Percentiles rank a stretch among this genome's conserved stretches.
These are phyloP conservation scores for Lacanobia wlatinum DNA, from an alignment of 2,888 invertebrate species.

Conservation along the genomic window DNA sequence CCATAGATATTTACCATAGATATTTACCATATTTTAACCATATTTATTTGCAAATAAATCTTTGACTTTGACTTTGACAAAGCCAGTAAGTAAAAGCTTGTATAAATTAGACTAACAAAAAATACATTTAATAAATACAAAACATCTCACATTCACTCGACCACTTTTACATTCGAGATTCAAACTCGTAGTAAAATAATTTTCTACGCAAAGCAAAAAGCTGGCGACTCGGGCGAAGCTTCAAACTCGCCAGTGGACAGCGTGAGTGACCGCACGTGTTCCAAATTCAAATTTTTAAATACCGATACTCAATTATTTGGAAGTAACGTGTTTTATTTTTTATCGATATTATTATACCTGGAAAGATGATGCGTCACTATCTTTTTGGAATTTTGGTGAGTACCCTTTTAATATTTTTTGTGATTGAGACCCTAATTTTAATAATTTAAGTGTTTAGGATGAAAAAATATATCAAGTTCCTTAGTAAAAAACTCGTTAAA, in stretches of 20 bases:
- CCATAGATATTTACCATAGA: too few relatives aligned
- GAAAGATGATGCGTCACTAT: conserved; percentile 72
- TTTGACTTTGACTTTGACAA: too few relatives aligned
- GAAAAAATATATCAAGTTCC: background rate
- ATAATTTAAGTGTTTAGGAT: background rate
- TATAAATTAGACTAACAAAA: too few relatives aligned
- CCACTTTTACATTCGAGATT: conserved; percentile 68
- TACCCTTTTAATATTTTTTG: conserved; percentile 25
- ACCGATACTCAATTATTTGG: conserved; percentile 46
- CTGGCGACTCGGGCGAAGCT: conserved; percentile 72
- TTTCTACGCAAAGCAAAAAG: conserved; percentile 77
- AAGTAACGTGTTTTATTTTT: conserved; percentile 61
- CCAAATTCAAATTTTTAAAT: conserved; percentile 60
- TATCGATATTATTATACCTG: conserved; percentile 56
- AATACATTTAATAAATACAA: background rate
- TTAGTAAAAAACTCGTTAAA: background rate
- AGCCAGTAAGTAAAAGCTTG: too few relatives aligned
- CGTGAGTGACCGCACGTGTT: conserved; percentile 71
- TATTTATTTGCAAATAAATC: too few relatives aligned
- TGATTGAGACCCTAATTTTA: background rate
- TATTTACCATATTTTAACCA: too few relatives aligned
- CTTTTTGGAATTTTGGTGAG: conserved; percentile 77
- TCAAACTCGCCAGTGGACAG: conserved; percentile 74
- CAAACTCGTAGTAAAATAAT: conserved; percentile 66
- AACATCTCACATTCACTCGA: background rate